Conservation (phyloP, 2,888 invertebrate genomes). For the Scaptomyza tumidula region DNA sequence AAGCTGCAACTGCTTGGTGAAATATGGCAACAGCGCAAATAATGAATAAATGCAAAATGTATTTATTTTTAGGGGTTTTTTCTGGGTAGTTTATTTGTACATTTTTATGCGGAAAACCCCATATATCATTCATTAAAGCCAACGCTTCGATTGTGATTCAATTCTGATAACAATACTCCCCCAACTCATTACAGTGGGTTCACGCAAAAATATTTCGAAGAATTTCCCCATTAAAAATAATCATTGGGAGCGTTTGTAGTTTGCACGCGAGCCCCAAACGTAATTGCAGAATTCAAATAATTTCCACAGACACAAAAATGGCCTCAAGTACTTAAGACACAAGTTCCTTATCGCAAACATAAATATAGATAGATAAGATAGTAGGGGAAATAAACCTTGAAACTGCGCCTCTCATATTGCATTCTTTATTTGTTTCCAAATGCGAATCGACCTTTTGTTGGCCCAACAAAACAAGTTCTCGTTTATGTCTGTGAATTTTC, state of each 20-base stretch:
- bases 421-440: too few relatives aligned
- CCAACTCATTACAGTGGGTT: not conserved
- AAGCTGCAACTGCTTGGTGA: constrained; percentile 19
- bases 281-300: not conserved
- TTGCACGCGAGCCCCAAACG: constrained; percentile 8
- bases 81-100: too few relatives aligned
- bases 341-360: constrained; percentile 27
- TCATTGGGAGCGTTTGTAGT: not conserved
- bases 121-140: not conserved
- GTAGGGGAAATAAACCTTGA: constrained; percentile 4
- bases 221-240: not conserved
- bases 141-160: constrained; percentile 7
- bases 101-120: not conserved
- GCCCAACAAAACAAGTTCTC: not conserved
- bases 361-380: constrained; percentile 15
- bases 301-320: constrained; percentile 4
- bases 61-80: not conserved
- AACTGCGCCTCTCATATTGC: not conserved
- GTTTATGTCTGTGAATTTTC: not conserved
- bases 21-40: constrained; percentile 9
- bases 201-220: not conserved
- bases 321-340: constrained; percentile 17
- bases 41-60: not conserved
- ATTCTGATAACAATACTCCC: constrained; percentile 20
- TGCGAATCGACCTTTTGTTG: constrained; percentile 22